These are phyloP conservation scores for Nematopogon swammerdamellus DNA, from an alignment of 2,888 invertebrate species.

Conservation along the genomic window DNA sequence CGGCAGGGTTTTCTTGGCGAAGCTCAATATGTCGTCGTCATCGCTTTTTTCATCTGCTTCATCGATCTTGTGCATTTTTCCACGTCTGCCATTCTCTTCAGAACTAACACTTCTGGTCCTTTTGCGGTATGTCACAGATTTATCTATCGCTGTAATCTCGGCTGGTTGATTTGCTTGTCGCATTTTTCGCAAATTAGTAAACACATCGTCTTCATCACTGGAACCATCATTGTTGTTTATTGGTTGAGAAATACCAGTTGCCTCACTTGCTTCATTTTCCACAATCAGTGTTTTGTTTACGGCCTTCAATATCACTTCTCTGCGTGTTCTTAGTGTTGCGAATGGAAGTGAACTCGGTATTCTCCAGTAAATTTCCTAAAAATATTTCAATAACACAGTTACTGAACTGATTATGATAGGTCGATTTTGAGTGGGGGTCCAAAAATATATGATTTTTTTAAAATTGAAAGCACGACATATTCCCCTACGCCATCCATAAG, in stretches of 20 bases:
- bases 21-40: constrained; percentile 38
- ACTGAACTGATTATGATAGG: constrained; percentile 12
- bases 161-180: constrained; percentile 16
- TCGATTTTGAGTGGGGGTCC: constrained; percentile 1
- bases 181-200: constrained; percentile 39
- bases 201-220: constrained; percentile 39
- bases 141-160: constrained; percentile 13
- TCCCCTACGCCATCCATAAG: too few species aligned
- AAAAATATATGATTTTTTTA: constrained; percentile 1
- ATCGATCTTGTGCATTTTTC: constrained; percentile 37
- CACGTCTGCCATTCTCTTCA: constrained; percentile 22
- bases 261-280: constrained; percentile 10
- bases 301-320: constrained; percentile 53
- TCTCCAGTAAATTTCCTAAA: constrained; percentile 82
- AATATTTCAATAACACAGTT: constrained; percentile 5
- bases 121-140: constrained; percentile 20
- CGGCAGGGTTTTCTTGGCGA: constrained; percentile 40
- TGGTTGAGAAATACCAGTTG: constrained; percentile 1
- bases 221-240: constrained; percentile 17
- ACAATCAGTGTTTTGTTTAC: constrained; percentile 48
- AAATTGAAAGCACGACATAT: constrained; percentile 3
- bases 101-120: constrained; percentile 32
- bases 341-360: constrained; percentile 65
- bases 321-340: constrained; percentile 53
- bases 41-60: constrained; percentile 19